Evolutionary conservation across 2,113 vertebrate species (phyloP).

Genomic region (Epinephelus lanceolatus): DNA sequence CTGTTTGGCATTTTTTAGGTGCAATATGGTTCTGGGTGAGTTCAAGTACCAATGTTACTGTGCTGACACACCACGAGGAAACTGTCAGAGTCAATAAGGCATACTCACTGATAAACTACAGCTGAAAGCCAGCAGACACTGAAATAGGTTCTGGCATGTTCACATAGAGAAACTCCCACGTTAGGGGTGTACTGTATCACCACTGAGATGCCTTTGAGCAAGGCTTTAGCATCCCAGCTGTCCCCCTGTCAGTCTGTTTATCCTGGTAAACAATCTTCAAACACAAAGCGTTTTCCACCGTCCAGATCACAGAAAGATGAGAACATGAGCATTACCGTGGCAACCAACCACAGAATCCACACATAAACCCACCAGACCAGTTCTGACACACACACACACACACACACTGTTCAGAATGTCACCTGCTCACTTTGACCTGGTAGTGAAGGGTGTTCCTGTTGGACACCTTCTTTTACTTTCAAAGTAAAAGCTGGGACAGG

Average conservation of each 20-base stretch:
- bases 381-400: conserved; percentile 11
- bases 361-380: conserved; percentile 45
- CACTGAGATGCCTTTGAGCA: not conserved
- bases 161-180: not conserved
- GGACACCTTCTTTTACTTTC: no score
- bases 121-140: not conserved
- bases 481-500: no score
- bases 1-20: not conserved
- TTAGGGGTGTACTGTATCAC: not conserved
- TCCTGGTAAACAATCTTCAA: conserved; percentile 8
- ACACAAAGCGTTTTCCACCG: not conserved
- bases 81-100: not conserved
- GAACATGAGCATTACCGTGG: conserved; percentile 27
- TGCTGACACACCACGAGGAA: no score
- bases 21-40: no score
- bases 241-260: not conserved
- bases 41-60: no score
- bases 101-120: not conserved
- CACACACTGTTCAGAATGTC: not conserved
- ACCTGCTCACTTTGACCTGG: no score
- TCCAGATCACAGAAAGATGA: conserved; percentile 25
- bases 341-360: conserved; percentile 34
- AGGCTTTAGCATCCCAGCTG: not conserved
- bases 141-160: not conserved
- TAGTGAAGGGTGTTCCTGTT: no score